Evolutionary conservation across 2,113 vertebrate genomes (phyloP).

Genomic region (Mus spicilegus): DNA sequence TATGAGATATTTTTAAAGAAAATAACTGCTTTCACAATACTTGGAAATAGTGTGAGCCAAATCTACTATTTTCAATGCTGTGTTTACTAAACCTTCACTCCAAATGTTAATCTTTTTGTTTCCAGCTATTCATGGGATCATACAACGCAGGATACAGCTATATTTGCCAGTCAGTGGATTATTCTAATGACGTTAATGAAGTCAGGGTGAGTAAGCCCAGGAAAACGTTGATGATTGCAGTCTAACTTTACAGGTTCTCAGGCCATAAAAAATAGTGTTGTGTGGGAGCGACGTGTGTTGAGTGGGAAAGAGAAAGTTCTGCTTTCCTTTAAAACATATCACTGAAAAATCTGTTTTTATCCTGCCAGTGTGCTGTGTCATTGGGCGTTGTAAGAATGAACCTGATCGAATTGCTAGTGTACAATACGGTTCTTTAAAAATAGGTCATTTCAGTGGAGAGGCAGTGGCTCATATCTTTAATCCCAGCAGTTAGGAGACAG

Average conservation of each 20-base stretch:
- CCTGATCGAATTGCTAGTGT: not conserved
- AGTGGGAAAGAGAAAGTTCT: not conserved
- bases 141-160: constrained; percentile 97
- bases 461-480: not conserved
- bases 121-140: constrained; percentile 95
- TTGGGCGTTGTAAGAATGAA: not conserved
- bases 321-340: not conserved
- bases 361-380: not conserved
- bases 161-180: constrained; percentile 97
- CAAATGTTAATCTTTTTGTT: constrained; percentile 75
- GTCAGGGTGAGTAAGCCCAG: constrained; percentile 94
- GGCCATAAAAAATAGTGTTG: not conserved
- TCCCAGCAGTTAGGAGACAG: not conserved
- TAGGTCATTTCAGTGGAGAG: not conserved
- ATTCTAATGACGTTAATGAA: constrained; percentile 97
- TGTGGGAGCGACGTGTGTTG: not conserved
- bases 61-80: constrained; percentile 16
- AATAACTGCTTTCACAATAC: constrained; percentile 33
- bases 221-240: not conserved
- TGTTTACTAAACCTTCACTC: constrained; percentile 62
- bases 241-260: not conserved
- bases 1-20: not conserved
- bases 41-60: not conserved
- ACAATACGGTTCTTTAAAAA: not conserved
- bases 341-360: constrained; percentile 15